These are phyloP conservation scores for Labroides dimidiatus DNA, from an alignment of 2,797 vertebrate genomes.

Conservation along the genomic window DNA sequence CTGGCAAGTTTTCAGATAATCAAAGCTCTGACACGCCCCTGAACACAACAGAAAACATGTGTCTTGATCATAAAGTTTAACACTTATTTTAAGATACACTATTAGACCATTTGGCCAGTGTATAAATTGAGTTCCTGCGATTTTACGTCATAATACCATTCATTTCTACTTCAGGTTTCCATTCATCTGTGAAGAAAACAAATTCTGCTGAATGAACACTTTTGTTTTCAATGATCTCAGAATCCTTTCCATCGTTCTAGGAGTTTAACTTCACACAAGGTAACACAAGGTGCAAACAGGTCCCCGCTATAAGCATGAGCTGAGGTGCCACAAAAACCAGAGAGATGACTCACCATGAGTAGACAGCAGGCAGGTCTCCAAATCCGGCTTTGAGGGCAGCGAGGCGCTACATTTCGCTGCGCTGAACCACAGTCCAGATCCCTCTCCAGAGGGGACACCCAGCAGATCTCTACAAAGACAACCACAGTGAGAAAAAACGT, in stretches of 20 bases:
- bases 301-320: not conserved
- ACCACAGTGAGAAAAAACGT: slow-evolving; percentile 42
- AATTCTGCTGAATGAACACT: not conserved
- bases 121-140: no score
- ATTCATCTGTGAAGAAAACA: not conserved
- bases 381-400: slow-evolving; percentile 66
- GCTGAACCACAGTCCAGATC: slow-evolving; percentile 55
- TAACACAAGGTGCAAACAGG: slow-evolving; percentile 22
- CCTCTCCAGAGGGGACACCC: slow-evolving; percentile 54
- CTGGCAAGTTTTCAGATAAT: no score
- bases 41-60: no score
- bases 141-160: no score
- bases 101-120: no score
- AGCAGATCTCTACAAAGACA: slow-evolving; percentile 61
- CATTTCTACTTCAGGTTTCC: not conserved
- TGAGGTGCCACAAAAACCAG: slow-evolving; percentile 37
- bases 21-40: no score
- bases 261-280: not conserved
- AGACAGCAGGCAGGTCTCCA: slow-evolving; percentile 67
- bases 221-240: slow-evolving; percentile 14
- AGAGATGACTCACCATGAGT: slow-evolving; percentile 76
- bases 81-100: no score
- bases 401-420: slow-evolving; percentile 70
- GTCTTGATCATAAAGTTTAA: no score
- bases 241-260: slow-evolving; percentile 3